Conservation (phyloP, 2,797 vertebrate species). For the Danio choprae region DNA sequence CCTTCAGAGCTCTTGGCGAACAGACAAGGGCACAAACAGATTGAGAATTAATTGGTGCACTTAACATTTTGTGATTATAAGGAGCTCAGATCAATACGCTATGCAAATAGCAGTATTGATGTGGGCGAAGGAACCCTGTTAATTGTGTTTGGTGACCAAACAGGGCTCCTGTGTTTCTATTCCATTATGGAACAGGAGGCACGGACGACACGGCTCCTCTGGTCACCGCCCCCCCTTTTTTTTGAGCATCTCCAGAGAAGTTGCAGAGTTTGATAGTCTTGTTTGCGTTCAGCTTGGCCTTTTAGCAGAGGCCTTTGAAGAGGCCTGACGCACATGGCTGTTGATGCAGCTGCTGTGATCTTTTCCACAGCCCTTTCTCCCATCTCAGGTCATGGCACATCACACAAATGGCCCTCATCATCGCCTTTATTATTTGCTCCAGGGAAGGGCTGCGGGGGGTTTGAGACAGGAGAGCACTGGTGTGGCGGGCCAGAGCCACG, state of each 20-base stretch:
- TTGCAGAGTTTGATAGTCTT: slow-evolving; percentile 75
- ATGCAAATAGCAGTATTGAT: slow-evolving; percentile 94
- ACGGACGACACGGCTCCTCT: slow-evolving; percentile 70
- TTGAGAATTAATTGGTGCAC: slow-evolving; percentile 99
- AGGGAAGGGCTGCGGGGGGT: slow-evolving; percentile 42
- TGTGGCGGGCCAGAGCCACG: slow-evolving; percentile 9
- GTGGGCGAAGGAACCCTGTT: slow-evolving; percentile 83
- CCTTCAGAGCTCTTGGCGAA: slow-evolving; percentile 88
- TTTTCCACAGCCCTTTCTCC: slow-evolving; percentile 57
- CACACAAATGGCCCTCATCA: slow-evolving; percentile 70
- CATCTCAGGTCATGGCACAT: slow-evolving; percentile 70
- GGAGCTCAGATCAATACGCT: slow-evolving; percentile 92
- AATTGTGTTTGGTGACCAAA: slow-evolving; percentile 83
- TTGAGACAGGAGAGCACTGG: slow-evolving; percentile 36
- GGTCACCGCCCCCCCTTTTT: slow-evolving; percentile 43
- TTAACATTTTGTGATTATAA: slow-evolving; percentile 99
- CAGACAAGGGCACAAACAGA: slow-evolving; percentile 90
- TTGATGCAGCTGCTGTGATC: slow-evolving; percentile 73
- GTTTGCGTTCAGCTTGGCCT: slow-evolving; percentile 69
- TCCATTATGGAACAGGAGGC: slow-evolving; percentile 85
- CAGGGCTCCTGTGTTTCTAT: slow-evolving; percentile 76
- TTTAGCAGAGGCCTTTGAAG: slow-evolving; percentile 70
- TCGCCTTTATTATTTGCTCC: slow-evolving; percentile 71
- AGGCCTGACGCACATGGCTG: slow-evolving; percentile 63
- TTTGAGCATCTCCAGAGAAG: slow-evolving; percentile 70